Base-by-base conservation (phyloP, 2,888 invertebrate species). In the Ernsta delagoae region DNA sequence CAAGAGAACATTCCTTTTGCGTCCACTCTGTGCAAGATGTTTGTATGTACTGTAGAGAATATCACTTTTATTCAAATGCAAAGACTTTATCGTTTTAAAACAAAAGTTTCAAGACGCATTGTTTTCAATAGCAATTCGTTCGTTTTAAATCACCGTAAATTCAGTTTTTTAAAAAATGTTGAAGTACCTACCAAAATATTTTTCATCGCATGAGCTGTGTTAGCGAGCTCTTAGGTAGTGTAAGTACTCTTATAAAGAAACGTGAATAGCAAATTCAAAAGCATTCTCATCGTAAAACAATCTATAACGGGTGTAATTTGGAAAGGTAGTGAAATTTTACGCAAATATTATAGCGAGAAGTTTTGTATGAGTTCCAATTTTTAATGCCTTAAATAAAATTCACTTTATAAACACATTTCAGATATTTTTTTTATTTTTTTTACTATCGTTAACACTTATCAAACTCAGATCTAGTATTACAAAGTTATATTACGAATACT, bases 211-310 rank as follows among this genome's bases (percentile, higher is more conserved):
- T 12, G 45, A 48, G 12, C n/a, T 12, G 12, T n/a, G 11, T 48
- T 12, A 48, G n/a, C n/a, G 6, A 12, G n/a, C 45, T 12, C 45
- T 48, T 48, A 12, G 31, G 31, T 31, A 31, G 31, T 31, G 31
- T 31, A 31, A 31, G 57, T 59, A 36, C 57, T 65, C 45, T 48
- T 36, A 65, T 48, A 65, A 65, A 56, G 45, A 36, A 65, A 48
- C 57, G 34, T 65, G 65, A 65, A 48, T 48, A 48, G 65, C 48
- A 45, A 57, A 65, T 48, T 59, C 43, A 43, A 45, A 56, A 64
- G 64, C 41, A 24, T 45, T 34, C 43, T 65, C 65, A 48, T 36
- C 43, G 48, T 36, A 57, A 45, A 57, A 65, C 57, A 45, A 36
- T 65, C 48, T 65, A 36, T 65, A 11, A 43, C 43, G 4, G 11